Base-by-base conservation (phyloP, 23 tunicate genomes). In the Halocynthia aurantium region DNA sequence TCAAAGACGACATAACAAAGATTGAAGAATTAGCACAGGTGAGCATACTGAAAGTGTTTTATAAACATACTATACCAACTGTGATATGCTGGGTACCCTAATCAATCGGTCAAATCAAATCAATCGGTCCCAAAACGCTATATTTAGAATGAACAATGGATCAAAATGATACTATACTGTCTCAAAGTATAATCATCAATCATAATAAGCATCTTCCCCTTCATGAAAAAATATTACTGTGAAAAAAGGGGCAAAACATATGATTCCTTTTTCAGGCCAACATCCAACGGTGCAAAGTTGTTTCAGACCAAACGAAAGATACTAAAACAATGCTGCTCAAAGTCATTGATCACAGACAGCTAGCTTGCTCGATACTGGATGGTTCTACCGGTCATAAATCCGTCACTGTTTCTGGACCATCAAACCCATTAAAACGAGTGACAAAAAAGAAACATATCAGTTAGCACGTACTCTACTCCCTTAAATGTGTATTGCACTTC, bases 11-110 rank as follows among this genome's bases (percentile, higher is more conserved):
- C 52, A 80, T 89, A 44, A 55, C 80, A 61, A 89, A 89, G 53
- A 76, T 84, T 53, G 96, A 89, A 61, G 96, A 89, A 64, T 73
- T 80, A 73, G 96, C 96, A 10, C 88, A 89, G 83, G 96, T 89
- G 31, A 53, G 10, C 19, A 19, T 68, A 31, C 19, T 20, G 72
- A 11, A 19, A 17, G 12, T 5, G 12, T 60, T 15, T 60, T 58
- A 1, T 15, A 0, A 58, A 13, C 2, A 58, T 13, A 58, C 64
- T 15, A n/a, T 13, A 58, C 17, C 64, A n/a, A 1, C 17, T 2
- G 15, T 58, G 15, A 13, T 58, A n/a, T 5, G 63, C 63, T 58
- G 63, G 44, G 44, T 31, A 31, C 44, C 44, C 1, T 31, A 31
- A 31, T 31, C 4, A 31, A n/a, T n/a, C n/a, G n/a, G 63, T 58